Conservation (phyloP, 2,888 invertebrate genomes). For the Aphelenchoides bicaudatus region DNA sequence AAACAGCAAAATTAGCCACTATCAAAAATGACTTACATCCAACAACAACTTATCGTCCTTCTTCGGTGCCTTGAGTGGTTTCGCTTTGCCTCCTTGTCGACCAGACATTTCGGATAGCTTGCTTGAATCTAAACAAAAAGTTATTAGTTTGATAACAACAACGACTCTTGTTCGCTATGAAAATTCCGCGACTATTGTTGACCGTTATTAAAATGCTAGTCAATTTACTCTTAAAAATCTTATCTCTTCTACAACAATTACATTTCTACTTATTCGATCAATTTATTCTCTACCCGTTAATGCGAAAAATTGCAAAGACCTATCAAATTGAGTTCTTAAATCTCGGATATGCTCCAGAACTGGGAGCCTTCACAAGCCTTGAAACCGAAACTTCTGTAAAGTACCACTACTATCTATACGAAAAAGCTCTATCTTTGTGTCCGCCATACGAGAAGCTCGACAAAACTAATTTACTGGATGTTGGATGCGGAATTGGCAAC, state of each 20-base stretch:
- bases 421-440: conserved; percentile 45
- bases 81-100: conserved; percentile 57
- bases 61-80: conserved; percentile 56
- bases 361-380: conserved; percentile 17
- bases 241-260: conserved; percentile 17
- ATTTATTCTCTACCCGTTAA: conserved; percentile 43
- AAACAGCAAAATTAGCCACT: conserved; percentile 2
- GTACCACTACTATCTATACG: conserved; percentile 45
- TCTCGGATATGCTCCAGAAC: conserved; percentile 44
- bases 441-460: conserved; percentile 40
- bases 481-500: conserved; percentile 51
- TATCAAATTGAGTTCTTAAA: conserved; percentile 45
- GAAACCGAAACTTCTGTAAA: conserved; percentile 8
- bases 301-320: conserved; percentile 33
- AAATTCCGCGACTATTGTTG: background rate
- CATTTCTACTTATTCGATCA: conserved; percentile 46
- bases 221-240: background rate
- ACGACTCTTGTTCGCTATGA: background rate
- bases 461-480: conserved; percentile 39
- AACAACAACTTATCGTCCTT: conserved; percentile 45
- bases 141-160: background rate
- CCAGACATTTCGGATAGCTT: conserved; percentile 44
- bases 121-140: background rate
- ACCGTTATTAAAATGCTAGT: background rate
- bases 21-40: conserved; percentile 39